These are phyloP conservation scores for Apolygus lucorum DNA, from an alignment of 1,140 invertebrate genomes.

Conservation along the genomic window DNA sequence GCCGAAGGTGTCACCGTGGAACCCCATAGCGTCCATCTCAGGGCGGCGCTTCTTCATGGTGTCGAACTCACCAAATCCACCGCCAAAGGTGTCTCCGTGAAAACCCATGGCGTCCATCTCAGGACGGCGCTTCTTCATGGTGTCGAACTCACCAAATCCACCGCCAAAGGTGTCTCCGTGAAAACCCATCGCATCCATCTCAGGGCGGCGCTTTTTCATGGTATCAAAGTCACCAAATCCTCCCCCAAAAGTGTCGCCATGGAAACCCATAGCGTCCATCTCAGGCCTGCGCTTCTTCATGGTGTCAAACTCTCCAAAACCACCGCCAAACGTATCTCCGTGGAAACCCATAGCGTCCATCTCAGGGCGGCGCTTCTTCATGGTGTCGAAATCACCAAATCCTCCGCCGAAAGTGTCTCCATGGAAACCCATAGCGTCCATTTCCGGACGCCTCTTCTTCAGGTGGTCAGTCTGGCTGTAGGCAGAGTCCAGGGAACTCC, in stretches of 20 bases:
- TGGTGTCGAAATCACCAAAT: conserved; percentile 37
- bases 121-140: conserved; percentile 38
- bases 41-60: conserved; percentile 39
- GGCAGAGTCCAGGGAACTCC: neutral
- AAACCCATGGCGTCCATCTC: conserved; percentile 35
- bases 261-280: conserved; percentile 35
- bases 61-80: conserved; percentile 36
- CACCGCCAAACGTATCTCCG: conserved; percentile 38
- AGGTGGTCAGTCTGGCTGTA: neutral
- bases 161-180: conserved; percentile 39
- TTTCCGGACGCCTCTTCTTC: conserved; percentile 21
- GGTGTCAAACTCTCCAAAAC: conserved; percentile 41
- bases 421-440: conserved; percentile 39
- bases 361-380: conserved; percentile 36
- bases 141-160: conserved; percentile 36
- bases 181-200: conserved; percentile 35
- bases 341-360: conserved; percentile 36
- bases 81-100: conserved; percentile 39
- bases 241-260: conserved; percentile 39
- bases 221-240: conserved; percentile 37
- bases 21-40: conserved; percentile 33
- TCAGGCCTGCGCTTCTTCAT: conserved; percentile 38
- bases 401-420: conserved; percentile 36
- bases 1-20: conserved; percentile 39
- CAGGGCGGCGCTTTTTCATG: conserved; percentile 38